A percentile compares a stretch with the other conserved stretches of the same genome.
phyloP scores from a whole-genome alignment of 2,113 vertebrate species.

The Mus pahari region DNA sequence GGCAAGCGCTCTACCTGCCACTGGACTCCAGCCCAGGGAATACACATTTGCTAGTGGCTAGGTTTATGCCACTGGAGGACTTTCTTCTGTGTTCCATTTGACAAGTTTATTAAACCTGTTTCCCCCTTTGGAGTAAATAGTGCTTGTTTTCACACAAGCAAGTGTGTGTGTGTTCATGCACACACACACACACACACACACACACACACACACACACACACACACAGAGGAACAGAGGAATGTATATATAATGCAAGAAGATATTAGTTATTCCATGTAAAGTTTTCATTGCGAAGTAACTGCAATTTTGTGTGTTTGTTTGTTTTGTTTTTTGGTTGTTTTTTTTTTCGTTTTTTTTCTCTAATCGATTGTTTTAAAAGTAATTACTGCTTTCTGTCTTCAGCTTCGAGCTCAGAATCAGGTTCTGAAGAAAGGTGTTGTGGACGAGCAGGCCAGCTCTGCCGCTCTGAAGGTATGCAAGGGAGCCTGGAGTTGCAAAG shows the following conservation, averaged over 20 bases:
- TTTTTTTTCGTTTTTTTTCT: slow-evolving; percentile 34
- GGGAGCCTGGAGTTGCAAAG: not conserved
- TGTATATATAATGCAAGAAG: not conserved
- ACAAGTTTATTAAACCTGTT: not conserved
- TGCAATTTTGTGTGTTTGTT: not conserved
- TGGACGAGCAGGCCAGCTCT: slow-evolving; percentile 97
- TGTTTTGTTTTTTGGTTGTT: slow-evolving; percentile 25
- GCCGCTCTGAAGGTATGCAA: slow-evolving; percentile 92
- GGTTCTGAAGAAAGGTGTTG: slow-evolving; percentile 97
- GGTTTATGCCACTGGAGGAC: not conserved
- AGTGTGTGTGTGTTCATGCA: not conserved
- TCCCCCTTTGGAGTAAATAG: not conserved
- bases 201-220: too few species aligned
- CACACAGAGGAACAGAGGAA: too few species aligned
- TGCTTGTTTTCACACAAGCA: not conserved
- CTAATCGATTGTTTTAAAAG: slow-evolving; percentile 23
- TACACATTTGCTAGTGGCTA: not conserved
- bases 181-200: not conserved
- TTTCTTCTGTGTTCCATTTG: not conserved
- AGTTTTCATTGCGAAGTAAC: slow-evolving; percentile 30
- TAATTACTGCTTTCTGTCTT: slow-evolving; percentile 77
- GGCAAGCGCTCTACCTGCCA: not conserved
- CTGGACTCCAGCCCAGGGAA: not conserved
- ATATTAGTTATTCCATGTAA: not conserved
- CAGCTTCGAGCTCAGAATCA: slow-evolving; percentile 99